Evolutionary conservation across 2,888 invertebrate species (phyloP).

Genomic region (Lissonota sp.): DNA sequence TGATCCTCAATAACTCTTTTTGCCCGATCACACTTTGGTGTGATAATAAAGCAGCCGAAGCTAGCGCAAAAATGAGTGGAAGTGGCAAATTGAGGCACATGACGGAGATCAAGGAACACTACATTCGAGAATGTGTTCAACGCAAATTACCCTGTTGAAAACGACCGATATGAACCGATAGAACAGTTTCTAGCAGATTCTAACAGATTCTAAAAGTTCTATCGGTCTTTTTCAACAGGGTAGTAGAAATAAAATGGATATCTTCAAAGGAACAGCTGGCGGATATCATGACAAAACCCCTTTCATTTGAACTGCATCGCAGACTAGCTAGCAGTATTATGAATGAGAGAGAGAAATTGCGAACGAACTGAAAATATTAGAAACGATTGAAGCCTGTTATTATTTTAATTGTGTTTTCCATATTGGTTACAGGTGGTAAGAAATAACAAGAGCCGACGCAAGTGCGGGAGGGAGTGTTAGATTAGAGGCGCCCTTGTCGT

Average conservation of each 20-base stretch:
- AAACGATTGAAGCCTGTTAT: conserved; percentile 39
- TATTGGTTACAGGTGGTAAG: conserved; percentile 53
- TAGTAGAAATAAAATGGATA: conserved; percentile 57
- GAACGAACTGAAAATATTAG: conserved; percentile 38
- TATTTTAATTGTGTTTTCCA: conserved; percentile 47
- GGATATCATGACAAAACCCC: conserved; percentile 35
- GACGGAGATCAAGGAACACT: conserved; percentile 51
- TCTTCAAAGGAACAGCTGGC: conserved; percentile 61
- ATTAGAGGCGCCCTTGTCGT: no score
- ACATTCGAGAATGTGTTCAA: conserved; percentile 58
- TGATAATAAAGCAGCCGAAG: conserved; percentile 67
- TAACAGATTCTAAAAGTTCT: no score
- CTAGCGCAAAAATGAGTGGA: conserved; percentile 49
- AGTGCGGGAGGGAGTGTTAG: conserved; percentile 47
- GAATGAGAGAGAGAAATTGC: no score
- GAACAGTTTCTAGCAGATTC: no score
- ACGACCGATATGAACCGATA: no score
- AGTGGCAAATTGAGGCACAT: conserved; percentile 54
- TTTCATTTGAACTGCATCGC: not conserved
- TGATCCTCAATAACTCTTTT: conserved; percentile 56
- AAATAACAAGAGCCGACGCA: conserved; percentile 57
- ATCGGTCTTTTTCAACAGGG: no score
- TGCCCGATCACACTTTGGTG: conserved; percentile 65
- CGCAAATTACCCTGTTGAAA: no score
- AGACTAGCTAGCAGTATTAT: conserved; percentile 22